Base-by-base conservation (phyloP, 2,888 invertebrate species). In the Drosophila affinis region DNA sequence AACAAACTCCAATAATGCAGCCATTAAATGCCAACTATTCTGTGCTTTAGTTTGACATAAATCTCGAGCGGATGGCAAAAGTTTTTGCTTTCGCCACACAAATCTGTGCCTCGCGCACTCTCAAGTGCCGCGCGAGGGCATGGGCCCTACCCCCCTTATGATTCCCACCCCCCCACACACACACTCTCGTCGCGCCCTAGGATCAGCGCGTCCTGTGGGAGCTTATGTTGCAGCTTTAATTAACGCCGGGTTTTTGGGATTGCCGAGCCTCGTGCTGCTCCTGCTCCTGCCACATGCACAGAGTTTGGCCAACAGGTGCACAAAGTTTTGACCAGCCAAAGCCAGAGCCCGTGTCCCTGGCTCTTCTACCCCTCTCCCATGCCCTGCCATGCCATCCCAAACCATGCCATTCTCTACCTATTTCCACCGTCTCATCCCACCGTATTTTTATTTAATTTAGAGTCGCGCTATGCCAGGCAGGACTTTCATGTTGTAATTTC, bases 1-100 rank as follows among this genome's bases (percentile, higher is more conserved):
- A 69, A 81, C 70, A 72, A 83, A 83, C 70, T 83, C 76, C 88
- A 83, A 83, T 83, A 88, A 83, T 86, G 78, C 81, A 83, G 88
- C 88, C 87, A 83, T 83, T 88, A 83, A 87, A 83, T 83, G 88
- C 81, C 88, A 88, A 88, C 88, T 88, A 88, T 75, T 82, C 73
- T 75, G 83, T 88, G 78, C 84, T 83, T 83, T 88, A 88, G 83
- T 87, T 83, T 83, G 88, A 81, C 88, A 83, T 83, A 88, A 83
- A 88, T 83, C 87, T 83, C 74, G 60, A 62, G 63, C 78, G 80
- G 75, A 70, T 54, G 69, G 69, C 67, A 29, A 79, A 79, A 81
- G 55, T 62, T 73, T 81, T 81, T 64, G 48, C 51, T 39, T 49
- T 71, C 32, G 64, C 53, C 72, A 81, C 72, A 81, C 85, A 78